phyloP scores from a whole-genome alignment of 1,140 invertebrate species.

The Tribolium castaneum region DNA sequence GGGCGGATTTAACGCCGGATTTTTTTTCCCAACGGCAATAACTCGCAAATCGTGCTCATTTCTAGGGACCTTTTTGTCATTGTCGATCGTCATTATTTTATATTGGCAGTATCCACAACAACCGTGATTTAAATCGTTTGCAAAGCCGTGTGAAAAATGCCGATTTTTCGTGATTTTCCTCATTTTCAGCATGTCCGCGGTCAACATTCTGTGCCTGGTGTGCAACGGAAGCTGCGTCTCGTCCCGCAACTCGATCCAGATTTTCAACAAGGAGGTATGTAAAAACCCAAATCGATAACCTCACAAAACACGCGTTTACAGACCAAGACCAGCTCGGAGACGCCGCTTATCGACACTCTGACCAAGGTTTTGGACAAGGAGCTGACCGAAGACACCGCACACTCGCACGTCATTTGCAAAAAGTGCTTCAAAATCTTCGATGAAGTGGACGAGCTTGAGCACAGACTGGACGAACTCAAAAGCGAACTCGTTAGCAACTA shows the following conservation, averaged over 20 bases:
- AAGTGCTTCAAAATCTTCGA: slow-evolving; percentile 73
- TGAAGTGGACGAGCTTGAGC: slow-evolving; percentile 72
- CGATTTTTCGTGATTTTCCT: not conserved
- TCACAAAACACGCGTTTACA: slow-evolving; percentile 38
- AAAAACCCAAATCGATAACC: not conserved
- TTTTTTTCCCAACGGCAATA: slow-evolving; percentile 21
- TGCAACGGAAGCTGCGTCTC: slow-evolving; percentile 69
- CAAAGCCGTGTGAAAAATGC: not conserved
- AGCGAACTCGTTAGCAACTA: slow-evolving; percentile 58
- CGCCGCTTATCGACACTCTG: slow-evolving; percentile 65
- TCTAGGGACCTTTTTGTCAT: slow-evolving; percentile 46
- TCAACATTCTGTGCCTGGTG: slow-evolving; percentile 65
- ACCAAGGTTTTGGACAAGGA: slow-evolving; percentile 66
- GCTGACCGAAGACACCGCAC: slow-evolving; percentile 65
- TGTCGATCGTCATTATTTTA: slow-evolving; percentile 40
- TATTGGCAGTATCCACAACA: slow-evolving; percentile 13
- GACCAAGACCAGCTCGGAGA: slow-evolving; percentile 61
- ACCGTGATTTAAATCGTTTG: slow-evolving; percentile 22
- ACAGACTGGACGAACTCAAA: slow-evolving; percentile 54
- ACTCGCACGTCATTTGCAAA: slow-evolving; percentile 71
- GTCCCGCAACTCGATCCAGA: slow-evolving; percentile 67
- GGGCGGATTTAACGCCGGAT: not conserved
- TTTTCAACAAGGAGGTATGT: slow-evolving; percentile 64
- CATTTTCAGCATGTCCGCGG: slow-evolving; percentile 52
- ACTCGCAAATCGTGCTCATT: slow-evolving; percentile 23